Percentiles rank a stretch among this genome's conserved stretches.
These are phyloP conservation scores for Leuciscus waleckii DNA, from an alignment of 2,797 vertebrate species.

Conservation along the genomic window DNA sequence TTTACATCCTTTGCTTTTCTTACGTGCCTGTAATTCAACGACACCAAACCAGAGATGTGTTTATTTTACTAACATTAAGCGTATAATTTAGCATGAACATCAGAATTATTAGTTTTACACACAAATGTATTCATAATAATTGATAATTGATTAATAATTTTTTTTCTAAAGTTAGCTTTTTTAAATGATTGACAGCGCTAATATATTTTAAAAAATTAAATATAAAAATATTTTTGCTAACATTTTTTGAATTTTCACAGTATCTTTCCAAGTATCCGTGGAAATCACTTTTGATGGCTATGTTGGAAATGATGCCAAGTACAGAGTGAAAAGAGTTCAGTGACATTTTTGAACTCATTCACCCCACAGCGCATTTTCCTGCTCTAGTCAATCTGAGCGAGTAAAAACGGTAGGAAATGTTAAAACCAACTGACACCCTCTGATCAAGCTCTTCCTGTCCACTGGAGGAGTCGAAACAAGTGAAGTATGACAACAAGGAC, in stretches of 20 bases:
- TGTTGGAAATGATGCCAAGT: background rate
- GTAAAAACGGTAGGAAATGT: background rate
- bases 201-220: background rate
- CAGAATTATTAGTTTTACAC: background rate
- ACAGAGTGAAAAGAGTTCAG: background rate
- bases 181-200: background rate
- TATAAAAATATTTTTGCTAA: background rate
- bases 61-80: background rate
- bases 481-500: conserved; percentile 16
- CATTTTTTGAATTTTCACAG: background rate
- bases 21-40: background rate
- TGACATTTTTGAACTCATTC: background rate
- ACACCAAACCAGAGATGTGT: background rate
- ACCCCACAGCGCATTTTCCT: background rate
- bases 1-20: background rate
- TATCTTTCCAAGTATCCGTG: background rate
- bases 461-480: conserved; percentile 1
- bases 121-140: background rate
- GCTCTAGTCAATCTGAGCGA: background rate
- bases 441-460: conserved; percentile 2
- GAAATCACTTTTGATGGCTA: background rate
- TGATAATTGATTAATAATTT: background rate
- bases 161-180: background rate
- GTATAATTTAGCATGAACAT: background rate
- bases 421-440: background rate